Evolutionary conservation across 2,888 invertebrate species (phyloP).

Genomic region (Scaptomyza parva): DNA sequence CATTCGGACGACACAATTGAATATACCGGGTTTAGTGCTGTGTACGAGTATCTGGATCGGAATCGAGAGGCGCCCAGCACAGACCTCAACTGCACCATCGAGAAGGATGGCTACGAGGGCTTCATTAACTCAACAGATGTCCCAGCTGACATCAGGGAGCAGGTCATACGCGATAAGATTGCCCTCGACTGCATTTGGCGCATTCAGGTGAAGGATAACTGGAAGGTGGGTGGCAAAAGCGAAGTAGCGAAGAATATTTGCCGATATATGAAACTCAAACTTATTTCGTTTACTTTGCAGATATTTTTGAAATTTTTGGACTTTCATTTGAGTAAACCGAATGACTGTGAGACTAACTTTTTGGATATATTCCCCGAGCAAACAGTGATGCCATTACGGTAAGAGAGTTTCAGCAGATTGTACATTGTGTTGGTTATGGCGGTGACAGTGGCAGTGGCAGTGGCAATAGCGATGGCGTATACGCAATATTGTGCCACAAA

Average conservation of each 20-base stretch:
- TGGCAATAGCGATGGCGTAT: too few species aligned
- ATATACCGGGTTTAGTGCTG: constrained; percentile 91
- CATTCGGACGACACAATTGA: constrained; percentile 93
- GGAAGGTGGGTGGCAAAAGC: constrained; percentile 88
- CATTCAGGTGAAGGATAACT: constrained; percentile 87
- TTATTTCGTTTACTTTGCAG: constrained; percentile 83
- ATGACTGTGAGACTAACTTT: constrained; percentile 92
- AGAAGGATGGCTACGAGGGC: constrained; percentile 86
- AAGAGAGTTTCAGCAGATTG: constrained; percentile 53
- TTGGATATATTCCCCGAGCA: constrained; percentile 89
- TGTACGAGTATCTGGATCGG: constrained; percentile 89
- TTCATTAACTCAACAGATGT: constrained; percentile 87
- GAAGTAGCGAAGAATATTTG: too few species aligned
- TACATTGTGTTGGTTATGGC: not conserved
- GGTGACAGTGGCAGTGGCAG: too few species aligned
- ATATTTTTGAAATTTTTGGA: constrained; percentile 89
- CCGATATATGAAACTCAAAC: too few species aligned
- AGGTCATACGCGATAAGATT: constrained; percentile 86
- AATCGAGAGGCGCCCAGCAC: constrained; percentile 85
- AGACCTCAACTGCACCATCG: constrained; percentile 87
- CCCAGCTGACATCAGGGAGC: constrained; percentile 85
- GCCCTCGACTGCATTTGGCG: constrained; percentile 91
- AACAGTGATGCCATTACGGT: constrained; percentile 87
- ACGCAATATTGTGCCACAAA: constrained; percentile 47
- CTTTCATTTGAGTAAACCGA: constrained; percentile 89